Evolutionary conservation across 2,113 vertebrate species (phyloP).

Genomic region (Anguilla japonica): DNA sequence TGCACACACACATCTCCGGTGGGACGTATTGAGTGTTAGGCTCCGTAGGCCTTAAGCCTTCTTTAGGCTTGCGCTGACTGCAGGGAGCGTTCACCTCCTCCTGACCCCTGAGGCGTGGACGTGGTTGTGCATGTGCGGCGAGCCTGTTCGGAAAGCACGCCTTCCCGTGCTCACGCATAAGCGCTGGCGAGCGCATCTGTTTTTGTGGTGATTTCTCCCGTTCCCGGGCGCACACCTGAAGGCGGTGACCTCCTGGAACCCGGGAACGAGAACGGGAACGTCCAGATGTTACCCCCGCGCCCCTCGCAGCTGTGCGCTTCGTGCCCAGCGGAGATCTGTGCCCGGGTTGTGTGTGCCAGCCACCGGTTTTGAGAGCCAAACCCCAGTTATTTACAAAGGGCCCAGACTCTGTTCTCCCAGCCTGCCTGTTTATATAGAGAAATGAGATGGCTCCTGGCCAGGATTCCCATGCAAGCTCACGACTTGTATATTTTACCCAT

Average conservation of each 20-base stretch:
- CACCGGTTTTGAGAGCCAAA: conserved; percentile 33
- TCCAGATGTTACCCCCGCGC: neutral
- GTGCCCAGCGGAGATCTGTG: conserved; percentile 30
- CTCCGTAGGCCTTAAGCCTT: neutral
- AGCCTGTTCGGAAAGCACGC: neutral
- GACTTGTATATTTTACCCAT: conserved; percentile 51
- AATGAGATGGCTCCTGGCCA: conserved; percentile 54
- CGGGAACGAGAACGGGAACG: too few species aligned
- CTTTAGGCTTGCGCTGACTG: neutral
- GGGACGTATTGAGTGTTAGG: neutral
- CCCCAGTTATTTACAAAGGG: conserved; percentile 43
- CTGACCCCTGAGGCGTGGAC: neutral
- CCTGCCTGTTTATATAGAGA: conserved; percentile 63
- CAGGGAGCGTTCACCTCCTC: neutral
- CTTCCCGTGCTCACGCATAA: neutral
- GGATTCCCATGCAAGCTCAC: conserved; percentile 42
- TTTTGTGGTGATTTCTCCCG: neutral
- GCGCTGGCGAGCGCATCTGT: neutral
- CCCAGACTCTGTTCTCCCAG: conserved; percentile 51
- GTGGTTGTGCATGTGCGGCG: neutral
- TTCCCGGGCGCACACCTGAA: neutral
- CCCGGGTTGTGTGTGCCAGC: conserved; percentile 38
- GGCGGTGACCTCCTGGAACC: neutral
- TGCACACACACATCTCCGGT: neutral
- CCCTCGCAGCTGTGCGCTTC: conserved; percentile 32